phyloP scores from a whole-genome alignment of 2,113 vertebrate genomes.

The Nothobranchius furzeri region DNA sequence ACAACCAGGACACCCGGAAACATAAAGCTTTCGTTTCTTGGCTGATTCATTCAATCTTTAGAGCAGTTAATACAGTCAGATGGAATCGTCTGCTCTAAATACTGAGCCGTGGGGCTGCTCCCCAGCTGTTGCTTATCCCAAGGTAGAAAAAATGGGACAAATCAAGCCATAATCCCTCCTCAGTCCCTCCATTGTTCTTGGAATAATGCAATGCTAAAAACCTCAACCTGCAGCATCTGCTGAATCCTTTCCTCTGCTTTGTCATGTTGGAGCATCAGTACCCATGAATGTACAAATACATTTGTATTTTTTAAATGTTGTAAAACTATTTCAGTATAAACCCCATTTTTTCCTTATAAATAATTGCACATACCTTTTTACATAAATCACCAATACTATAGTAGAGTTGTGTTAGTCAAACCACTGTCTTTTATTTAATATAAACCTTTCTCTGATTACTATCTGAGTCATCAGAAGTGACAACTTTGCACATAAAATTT shows the following conservation, averaged over 20 bases:
- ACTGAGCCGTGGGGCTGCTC: conserved; percentile 69
- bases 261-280: conserved; percentile 10
- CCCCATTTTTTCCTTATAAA: too few species aligned
- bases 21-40: conserved; percentile 57
- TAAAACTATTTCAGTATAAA: too few species aligned
- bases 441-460: too few species aligned
- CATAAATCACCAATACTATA: too few species aligned
- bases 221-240: conserved; percentile 52
- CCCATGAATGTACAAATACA: not conserved
- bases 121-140: conserved; percentile 81
- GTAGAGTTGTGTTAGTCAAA: too few species aligned
- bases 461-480: too few species aligned
- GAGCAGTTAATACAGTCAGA: conserved; percentile 72
- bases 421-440: too few species aligned
- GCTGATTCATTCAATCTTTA: conserved; percentile 71
- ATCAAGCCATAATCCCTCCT: conserved; percentile 78
- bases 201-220: conserved; percentile 62
- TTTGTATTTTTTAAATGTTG: too few species aligned
- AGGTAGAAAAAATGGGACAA: conserved; percentile 78
- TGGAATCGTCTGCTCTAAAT: conserved; percentile 75
- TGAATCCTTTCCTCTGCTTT: conserved; percentile 30
- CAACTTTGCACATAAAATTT: too few species aligned
- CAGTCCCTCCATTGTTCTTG: conserved; percentile 74
- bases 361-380: too few species aligned
- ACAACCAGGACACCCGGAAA: conserved; percentile 32